Conservation (phyloP, 2,797 vertebrate genomes). For the Aphelocoma californica region DNA sequence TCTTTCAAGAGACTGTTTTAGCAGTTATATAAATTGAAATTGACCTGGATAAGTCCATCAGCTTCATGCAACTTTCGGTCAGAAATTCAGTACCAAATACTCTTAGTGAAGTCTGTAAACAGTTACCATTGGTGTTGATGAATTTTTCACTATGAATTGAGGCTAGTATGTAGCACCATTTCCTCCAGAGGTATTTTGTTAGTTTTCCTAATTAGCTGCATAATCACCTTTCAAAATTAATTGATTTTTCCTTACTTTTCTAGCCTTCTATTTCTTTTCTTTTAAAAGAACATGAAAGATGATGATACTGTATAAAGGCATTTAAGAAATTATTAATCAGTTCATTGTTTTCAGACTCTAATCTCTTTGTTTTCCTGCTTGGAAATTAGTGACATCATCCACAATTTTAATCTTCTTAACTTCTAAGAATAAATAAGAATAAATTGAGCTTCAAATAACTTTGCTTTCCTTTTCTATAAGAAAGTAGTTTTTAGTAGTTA, state of each 20-base stretch:
- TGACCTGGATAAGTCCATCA: background rate
- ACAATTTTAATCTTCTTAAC: background rate
- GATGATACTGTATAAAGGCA: background rate
- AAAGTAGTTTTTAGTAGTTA: background rate
- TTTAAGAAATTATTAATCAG: background rate
- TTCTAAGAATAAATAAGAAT: background rate
- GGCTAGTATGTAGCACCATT: background rate
- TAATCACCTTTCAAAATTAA: background rate
- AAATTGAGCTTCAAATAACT: background rate
- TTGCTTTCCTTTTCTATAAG: background rate
- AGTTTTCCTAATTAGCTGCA: background rate
- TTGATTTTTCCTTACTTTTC: background rate
- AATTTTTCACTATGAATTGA: background rate
- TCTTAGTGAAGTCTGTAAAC: background rate
- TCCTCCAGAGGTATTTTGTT: background rate
- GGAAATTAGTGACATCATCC: background rate
- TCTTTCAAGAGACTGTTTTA: background rate
- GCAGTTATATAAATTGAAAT: background rate
- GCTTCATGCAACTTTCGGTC: background rate
- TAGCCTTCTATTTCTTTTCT: background rate
- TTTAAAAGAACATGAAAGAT: background rate
- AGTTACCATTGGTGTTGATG: background rate
- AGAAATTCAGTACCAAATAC: background rate
- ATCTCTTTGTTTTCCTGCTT: background rate
- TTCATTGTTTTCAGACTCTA: background rate